These are phyloP conservation scores for Papilio machaon DNA, from an alignment of 1,140 invertebrate genomes.

Conservation along the genomic window DNA sequence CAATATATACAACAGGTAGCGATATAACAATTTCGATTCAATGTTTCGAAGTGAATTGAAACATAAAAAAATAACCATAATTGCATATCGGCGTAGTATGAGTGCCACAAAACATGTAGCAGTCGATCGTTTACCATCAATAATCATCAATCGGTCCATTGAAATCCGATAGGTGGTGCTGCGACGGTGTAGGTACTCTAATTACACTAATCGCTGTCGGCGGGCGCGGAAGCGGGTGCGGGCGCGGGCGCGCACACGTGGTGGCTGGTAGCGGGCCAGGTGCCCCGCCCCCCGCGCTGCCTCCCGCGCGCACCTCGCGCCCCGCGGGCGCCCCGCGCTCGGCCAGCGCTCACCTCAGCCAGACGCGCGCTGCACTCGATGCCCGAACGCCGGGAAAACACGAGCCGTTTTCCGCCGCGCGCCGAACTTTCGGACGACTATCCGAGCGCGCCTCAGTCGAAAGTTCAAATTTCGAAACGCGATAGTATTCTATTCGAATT, in stretches of 20 bases:
- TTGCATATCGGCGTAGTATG: constrained; percentile 33
- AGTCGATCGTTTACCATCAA: constrained; percentile 53
- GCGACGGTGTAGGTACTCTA: constrained; percentile 47
- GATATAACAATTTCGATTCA: background rate
- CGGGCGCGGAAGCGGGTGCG: constrained; percentile 50
- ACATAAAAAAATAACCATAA: constrained; percentile 36
- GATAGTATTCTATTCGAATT: constrained; percentile 40
- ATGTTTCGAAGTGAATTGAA: constrained; percentile 13
- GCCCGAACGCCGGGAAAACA: constrained; percentile 79
- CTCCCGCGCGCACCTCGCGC: constrained; percentile 49
- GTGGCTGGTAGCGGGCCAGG: constrained; percentile 63
- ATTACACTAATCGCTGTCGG: constrained; percentile 58
- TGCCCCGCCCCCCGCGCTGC: constrained; percentile 64
- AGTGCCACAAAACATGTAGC: constrained; percentile 37
- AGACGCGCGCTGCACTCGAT: constrained; percentile 76
- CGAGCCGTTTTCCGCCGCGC: constrained; percentile 75
- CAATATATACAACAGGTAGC: background rate
- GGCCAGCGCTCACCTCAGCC: constrained; percentile 65
- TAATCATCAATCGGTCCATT: constrained; percentile 66
- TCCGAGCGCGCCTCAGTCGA: constrained; percentile 45
- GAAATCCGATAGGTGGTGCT: constrained; percentile 58
- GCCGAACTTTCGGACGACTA: constrained; percentile 61
- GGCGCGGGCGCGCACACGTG: constrained; percentile 52
- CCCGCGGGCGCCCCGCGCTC: constrained; percentile 48
- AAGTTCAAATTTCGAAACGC: constrained; percentile 55